A percentile compares a stretch with the other conserved stretches of the same genome.
These are phyloP conservation scores for Phaethon lepturus DNA, from an alignment of 2,113 vertebrate genomes.

Conservation along the genomic window DNA sequence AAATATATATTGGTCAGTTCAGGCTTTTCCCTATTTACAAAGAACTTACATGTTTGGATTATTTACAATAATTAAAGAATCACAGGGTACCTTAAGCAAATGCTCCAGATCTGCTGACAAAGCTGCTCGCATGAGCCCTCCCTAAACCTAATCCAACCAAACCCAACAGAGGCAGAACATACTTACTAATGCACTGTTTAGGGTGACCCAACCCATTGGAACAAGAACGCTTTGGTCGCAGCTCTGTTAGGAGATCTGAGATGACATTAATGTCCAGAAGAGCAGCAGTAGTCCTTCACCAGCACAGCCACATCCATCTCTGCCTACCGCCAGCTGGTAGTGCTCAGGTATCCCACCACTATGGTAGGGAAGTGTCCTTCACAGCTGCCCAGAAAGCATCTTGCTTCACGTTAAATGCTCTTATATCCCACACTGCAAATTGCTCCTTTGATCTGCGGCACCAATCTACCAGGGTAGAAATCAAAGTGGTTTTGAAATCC, in stretches of 20 bases:
- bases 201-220: neutral
- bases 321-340: neutral
- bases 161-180: neutral
- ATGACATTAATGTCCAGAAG: neutral
- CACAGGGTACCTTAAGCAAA: neutral
- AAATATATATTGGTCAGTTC: neutral
- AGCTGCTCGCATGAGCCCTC: neutral
- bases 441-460: neutral
- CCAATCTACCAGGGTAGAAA: neutral
- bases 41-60: neutral
- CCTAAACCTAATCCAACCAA: neutral
- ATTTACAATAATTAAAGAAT: neutral
- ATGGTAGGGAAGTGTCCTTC: neutral
- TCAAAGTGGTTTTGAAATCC: slow-evolving; percentile 15
- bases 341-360: fast-evolving
- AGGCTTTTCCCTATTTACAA: neutral
- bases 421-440: neutral
- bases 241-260: neutral
- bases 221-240: neutral
- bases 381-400: neutral
- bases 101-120: neutral
- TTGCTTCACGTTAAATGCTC: neutral
- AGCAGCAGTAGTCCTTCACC: neutral
- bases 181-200: neutral
- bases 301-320: neutral